Percentiles rank a stretch among this genome's conserved stretches.
Evolutionary conservation across 2,113 vertebrate species (phyloP).

Genomic region (Stictonetta naevosa): DNA sequence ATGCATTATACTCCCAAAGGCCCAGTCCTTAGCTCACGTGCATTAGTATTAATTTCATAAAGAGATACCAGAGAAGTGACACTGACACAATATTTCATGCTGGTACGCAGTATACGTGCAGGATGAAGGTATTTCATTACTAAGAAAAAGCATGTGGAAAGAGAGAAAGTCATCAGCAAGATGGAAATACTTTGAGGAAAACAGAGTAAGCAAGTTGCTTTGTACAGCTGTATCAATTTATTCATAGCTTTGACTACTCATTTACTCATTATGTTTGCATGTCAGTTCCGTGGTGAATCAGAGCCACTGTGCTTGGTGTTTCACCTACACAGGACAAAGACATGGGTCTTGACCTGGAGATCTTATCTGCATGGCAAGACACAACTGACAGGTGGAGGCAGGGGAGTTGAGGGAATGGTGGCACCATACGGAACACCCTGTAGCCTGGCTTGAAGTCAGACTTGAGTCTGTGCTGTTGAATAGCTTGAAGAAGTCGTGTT

Average conservation of each 20-base stretch:
- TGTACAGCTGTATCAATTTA: background rate
- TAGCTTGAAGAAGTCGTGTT: background rate
- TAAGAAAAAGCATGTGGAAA: background rate
- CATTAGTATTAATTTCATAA: background rate
- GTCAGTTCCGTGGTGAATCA: background rate
- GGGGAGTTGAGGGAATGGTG: rapidly evolving
- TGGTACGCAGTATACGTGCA: background rate
- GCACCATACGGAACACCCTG: background rate
- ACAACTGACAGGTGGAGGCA: background rate
- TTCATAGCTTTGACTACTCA: too few relatives aligned
- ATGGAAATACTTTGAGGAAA: background rate
- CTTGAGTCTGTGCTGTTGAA: background rate
- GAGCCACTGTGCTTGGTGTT: rapidly evolving
- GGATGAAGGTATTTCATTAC: background rate
- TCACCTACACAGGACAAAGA: background rate
- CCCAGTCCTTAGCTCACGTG: background rate
- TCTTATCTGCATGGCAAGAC: background rate
- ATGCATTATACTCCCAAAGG: background rate
- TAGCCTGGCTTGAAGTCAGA: background rate
- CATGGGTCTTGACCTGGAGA: background rate
- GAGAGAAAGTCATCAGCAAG: background rate
- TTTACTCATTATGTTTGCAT: background rate
- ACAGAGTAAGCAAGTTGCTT: background rate
- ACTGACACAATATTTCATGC: background rate
- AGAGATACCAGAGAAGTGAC: background rate